phyloP scores from a whole-genome alignment of 2,888 invertebrate genomes.

The Diarsia mendica region DNA sequence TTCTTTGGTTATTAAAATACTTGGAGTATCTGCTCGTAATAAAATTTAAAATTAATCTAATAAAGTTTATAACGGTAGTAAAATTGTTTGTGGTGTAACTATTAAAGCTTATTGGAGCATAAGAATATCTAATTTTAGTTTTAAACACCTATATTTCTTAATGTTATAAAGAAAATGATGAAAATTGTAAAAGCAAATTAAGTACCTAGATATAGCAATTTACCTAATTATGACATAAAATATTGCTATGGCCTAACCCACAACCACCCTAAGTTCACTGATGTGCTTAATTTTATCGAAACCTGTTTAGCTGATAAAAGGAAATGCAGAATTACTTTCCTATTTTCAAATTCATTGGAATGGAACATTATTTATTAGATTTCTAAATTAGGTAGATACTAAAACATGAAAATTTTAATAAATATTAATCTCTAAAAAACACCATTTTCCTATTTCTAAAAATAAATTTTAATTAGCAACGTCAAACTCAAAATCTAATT shows the following conservation, averaged over 20 bases:
- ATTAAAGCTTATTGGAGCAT: background rate
- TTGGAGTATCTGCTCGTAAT: conserved; percentile 16
- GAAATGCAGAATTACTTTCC: background rate
- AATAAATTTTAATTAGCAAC: conserved; percentile 20
- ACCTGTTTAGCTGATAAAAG: background rate
- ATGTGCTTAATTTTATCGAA: background rate
- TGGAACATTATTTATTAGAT: background rate
- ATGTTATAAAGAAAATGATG: background rate
- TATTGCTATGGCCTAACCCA: background rate
- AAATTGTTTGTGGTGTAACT: background rate
- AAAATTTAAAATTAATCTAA: conserved; percentile 10
- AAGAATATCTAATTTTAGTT: background rate
- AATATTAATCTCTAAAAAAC: background rate
- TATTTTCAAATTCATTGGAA: background rate
- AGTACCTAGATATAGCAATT: no score
- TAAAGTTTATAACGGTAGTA: conserved; percentile 2
- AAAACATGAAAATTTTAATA: background rate
- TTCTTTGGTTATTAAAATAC: conserved; percentile 37
- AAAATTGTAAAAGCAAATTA: no score
- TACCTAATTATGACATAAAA: background rate
- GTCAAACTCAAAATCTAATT: conserved; percentile 14
- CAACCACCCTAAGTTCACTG: background rate
- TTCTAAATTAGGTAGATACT: background rate
- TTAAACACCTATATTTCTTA: background rate
- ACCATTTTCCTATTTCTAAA: background rate